These are phyloP conservation scores for Heliconius hewitsoni DNA, from an alignment of 1,140 invertebrate genomes.

Conservation along the genomic window DNA sequence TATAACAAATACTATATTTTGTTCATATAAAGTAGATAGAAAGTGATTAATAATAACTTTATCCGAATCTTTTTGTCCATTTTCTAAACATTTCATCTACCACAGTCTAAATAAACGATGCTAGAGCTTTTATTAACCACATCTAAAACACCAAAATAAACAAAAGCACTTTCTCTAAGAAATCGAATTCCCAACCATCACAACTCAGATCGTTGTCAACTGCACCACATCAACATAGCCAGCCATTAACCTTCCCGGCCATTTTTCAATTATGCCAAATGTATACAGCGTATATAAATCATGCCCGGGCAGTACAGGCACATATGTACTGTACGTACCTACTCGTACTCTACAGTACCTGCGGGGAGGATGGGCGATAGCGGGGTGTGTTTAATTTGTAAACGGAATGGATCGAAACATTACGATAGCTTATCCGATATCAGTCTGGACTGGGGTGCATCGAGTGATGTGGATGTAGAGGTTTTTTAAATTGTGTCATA, in stretches of 20 bases:
- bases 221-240: background rate
- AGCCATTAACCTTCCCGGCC: constrained; percentile 60
- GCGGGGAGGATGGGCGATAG: constrained; percentile 1
- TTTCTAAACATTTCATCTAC: too few species aligned
- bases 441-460: constrained; percentile 55
- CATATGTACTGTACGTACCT: constrained; percentile 17
- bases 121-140: too few species aligned
- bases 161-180: background rate
- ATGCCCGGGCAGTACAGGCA: constrained; percentile 43
- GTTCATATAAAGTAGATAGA: too few species aligned
- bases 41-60: too few species aligned
- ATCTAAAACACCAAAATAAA: background rate
- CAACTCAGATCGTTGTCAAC: background rate
- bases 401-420: constrained; percentile 67
- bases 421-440: constrained; percentile 63
- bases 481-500: constrained; percentile 3
- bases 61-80: too few species aligned
- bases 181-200: background rate
- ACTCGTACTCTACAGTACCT: constrained; percentile 32
- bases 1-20: too few species aligned
- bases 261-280: constrained; percentile 80
- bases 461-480: constrained; percentile 28
- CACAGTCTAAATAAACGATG: too few species aligned
- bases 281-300: constrained; percentile 72
- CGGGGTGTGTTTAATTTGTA: constrained; percentile 74